Evolutionary conservation across 2,113 vertebrate species (phyloP).

Genomic region (Amphiprion percula): DNA sequence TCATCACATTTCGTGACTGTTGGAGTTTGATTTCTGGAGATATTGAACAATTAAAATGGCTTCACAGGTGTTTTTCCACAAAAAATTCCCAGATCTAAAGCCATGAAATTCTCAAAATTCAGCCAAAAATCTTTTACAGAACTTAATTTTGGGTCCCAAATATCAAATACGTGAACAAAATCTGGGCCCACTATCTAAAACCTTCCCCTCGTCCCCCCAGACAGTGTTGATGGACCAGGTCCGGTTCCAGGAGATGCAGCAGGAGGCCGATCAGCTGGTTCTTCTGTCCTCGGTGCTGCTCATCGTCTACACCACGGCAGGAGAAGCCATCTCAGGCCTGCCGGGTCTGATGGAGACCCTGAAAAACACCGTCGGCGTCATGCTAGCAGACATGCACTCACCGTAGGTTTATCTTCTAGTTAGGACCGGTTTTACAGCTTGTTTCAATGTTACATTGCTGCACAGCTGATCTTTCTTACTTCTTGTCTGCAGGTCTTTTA

Average conservation of each 20-base stretch:
- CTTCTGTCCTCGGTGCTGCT: slow-evolving; percentile 89
- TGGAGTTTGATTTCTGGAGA: too few species aligned
- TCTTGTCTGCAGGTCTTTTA: slow-evolving; percentile 81
- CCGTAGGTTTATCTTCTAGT: slow-evolving; percentile 83
- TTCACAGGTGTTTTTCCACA: too few species aligned
- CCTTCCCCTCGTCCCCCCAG: slow-evolving; percentile 70
- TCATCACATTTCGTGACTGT: too few species aligned
- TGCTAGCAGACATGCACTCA: slow-evolving; percentile 88
- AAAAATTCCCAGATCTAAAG: too few species aligned
- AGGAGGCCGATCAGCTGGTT: slow-evolving; percentile 86
- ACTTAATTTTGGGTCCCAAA: too few species aligned
- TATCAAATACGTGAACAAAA: too few species aligned
- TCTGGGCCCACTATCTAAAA: not conserved
- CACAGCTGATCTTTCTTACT: too few species aligned
- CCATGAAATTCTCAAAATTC: too few species aligned
- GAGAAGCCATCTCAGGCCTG: slow-evolving; percentile 85
- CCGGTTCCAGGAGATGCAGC: slow-evolving; percentile 93
- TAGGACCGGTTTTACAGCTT: too few species aligned
- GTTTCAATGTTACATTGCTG: too few species aligned
- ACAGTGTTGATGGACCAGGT: slow-evolving; percentile 94
- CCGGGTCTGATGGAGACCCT: slow-evolving; percentile 89
- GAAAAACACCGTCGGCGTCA: slow-evolving; percentile 87
- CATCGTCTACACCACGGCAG: slow-evolving; percentile 89
- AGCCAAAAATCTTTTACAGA: too few species aligned
- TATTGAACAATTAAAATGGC: too few species aligned